Conservation (phyloP, 2,888 invertebrate genomes). For the Apodemia hepburni region DNA sequence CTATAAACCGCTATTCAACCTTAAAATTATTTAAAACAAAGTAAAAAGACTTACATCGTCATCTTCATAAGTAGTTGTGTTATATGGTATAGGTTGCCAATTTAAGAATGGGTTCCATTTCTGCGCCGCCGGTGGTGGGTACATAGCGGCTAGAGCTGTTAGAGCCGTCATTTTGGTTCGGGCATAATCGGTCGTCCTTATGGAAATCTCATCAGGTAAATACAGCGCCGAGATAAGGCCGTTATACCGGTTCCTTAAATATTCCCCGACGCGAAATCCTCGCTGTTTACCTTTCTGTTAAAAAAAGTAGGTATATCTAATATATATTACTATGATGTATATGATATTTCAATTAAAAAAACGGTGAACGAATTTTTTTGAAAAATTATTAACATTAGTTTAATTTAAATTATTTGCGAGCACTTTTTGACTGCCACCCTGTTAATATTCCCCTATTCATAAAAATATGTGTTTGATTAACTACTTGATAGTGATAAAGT, state of each 20-base stretch:
- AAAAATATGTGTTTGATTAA: too few relatives aligned
- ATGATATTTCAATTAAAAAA: too few relatives aligned
- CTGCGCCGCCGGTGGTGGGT: slow-evolving; percentile 77
- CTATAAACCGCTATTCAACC: too few relatives aligned
- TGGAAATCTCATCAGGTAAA: slow-evolving; percentile 61
- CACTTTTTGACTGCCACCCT: too few relatives aligned
- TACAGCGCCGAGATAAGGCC: slow-evolving; percentile 61
- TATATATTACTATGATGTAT: too few relatives aligned
- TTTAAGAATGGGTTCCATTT: slow-evolving; percentile 75
- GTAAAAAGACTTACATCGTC: slow-evolving; percentile 31
- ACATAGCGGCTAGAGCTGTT: slow-evolving; percentile 83
- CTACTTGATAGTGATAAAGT: too few relatives aligned
- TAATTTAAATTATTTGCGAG: too few relatives aligned
- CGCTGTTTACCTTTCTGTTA: slow-evolving; percentile 14
- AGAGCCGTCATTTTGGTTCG: slow-evolving; percentile 87
- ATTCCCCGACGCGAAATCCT: slow-evolving; percentile 9
- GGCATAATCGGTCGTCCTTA: slow-evolving; percentile 83
- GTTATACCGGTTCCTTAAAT: slow-evolving; percentile 53
- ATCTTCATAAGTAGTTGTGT: slow-evolving; percentile 38
- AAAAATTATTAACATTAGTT: too few relatives aligned
- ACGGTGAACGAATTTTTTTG: too few relatives aligned
- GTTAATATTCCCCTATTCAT: too few relatives aligned
- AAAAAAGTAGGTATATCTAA: too few relatives aligned
- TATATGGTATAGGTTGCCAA: slow-evolving; percentile 85
- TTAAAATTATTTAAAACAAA: too few relatives aligned